A percentile compares a stretch with the other conserved stretches of the same genome.
phyloP scores from a whole-genome alignment of 2,113 vertebrate species.

The Cacatua alba region DNA sequence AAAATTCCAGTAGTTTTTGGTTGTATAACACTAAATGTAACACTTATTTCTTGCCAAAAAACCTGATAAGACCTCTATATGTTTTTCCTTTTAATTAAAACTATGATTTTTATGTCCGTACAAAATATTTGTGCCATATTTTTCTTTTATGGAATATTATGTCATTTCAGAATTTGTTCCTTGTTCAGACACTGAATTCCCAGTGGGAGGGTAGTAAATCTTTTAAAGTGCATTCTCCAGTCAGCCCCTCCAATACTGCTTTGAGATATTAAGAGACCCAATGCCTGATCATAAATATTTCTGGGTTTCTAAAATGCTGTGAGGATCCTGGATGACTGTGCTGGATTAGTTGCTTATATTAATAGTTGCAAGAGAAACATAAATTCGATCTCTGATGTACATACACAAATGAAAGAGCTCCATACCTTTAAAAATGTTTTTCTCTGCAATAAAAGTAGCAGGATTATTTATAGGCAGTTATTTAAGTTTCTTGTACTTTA shows the following conservation, averaged over 20 bases:
- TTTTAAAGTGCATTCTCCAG: not conserved
- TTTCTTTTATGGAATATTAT: constrained; percentile 53
- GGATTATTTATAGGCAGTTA: too few species aligned
- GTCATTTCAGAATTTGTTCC: constrained; percentile 13
- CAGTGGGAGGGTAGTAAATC: constrained; percentile 18
- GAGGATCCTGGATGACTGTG: too few species aligned
- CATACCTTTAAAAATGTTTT: too few species aligned
- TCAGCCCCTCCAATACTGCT: not conserved
- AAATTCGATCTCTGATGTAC: too few species aligned
- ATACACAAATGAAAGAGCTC: too few species aligned
- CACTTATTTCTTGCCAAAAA: constrained; percentile 14
- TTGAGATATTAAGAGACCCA: not conserved
- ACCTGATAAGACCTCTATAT: constrained; percentile 28
- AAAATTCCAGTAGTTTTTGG: not conserved
- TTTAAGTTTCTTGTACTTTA: too few species aligned
- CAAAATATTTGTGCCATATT: not conserved
- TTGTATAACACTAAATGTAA: not conserved
- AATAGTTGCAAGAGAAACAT: too few species aligned
- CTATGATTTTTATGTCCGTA: constrained; percentile 3
- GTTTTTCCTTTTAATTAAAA: constrained; percentile 65
- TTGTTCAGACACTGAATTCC: constrained; percentile 29
- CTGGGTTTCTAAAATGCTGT: too few species aligned
- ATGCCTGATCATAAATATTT: too few species aligned
- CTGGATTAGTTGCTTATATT: too few species aligned
- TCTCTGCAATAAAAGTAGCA: too few species aligned